Evolutionary conservation across 2,797 vertebrate genomes (phyloP).

Genomic region (Darevskia nairensis): DNA sequence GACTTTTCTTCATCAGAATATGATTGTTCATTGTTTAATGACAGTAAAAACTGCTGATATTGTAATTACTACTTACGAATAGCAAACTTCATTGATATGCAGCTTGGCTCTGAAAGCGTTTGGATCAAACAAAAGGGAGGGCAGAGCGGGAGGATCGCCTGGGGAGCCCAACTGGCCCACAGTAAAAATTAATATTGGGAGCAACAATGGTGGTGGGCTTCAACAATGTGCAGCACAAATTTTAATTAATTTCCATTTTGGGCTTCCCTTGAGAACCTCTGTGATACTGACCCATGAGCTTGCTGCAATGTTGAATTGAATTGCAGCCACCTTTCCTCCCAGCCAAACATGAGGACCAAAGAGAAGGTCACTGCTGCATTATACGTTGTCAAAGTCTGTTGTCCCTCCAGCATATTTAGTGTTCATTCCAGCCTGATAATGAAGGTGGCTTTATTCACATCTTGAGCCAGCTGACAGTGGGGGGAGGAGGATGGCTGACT

Average conservation of each 20-base stretch:
- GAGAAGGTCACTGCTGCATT: slow-evolving; percentile 78
- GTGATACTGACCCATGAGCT: slow-evolving; percentile 85
- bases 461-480: slow-evolving; percentile 74
- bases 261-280: slow-evolving; percentile 85
- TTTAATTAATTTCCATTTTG: slow-evolving; percentile 99
- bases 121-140: slow-evolving; percentile 93
- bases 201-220: slow-evolving; percentile 92
- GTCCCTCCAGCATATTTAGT: slow-evolving; percentile 78
- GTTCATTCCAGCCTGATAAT: slow-evolving; percentile 65
- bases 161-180: slow-evolving; percentile 90
- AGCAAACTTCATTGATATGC: slow-evolving; percentile 96
- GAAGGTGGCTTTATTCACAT: slow-evolving; percentile 72
- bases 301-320: slow-evolving; percentile 83
- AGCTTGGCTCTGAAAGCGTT: slow-evolving; percentile 85
- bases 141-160: slow-evolving; percentile 81
- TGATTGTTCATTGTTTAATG: slow-evolving; percentile 92
- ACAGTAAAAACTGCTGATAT: slow-evolving; percentile 94
- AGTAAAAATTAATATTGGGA: slow-evolving; percentile 90
- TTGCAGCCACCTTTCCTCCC: slow-evolving; percentile 83
- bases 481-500: neutral
- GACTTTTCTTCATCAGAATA: slow-evolving; percentile 81
- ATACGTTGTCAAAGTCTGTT: slow-evolving; percentile 80
- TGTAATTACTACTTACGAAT: slow-evolving; percentile 99
- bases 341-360: slow-evolving; percentile 79
- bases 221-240: slow-evolving; percentile 89